Evolutionary conservation across 2,113 vertebrate genomes (phyloP).

Genomic region (Pao palembangensis): DNA sequence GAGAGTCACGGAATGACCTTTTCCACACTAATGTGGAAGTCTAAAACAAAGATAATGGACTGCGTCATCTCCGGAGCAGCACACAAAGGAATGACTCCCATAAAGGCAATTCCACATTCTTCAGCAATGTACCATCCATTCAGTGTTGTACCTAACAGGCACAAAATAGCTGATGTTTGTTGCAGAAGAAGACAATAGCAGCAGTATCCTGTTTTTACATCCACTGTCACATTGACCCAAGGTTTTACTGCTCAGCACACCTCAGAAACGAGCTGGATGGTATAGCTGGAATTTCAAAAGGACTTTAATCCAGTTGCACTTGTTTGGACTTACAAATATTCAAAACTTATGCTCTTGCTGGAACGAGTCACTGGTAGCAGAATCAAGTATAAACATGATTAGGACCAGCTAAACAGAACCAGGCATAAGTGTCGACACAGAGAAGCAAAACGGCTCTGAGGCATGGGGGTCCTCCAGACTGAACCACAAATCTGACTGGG

Average conservation of each 20-base stretch:
- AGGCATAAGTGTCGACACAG: not conserved
- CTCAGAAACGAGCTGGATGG: slow-evolving; percentile 6
- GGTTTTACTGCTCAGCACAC: slow-evolving; percentile 6
- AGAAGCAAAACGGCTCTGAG: no score
- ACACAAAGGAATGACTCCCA: slow-evolving; percentile 48
- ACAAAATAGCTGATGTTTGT: slow-evolving; percentile 47
- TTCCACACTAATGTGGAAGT: slow-evolving; percentile 46
- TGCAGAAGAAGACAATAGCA: slow-evolving; percentile 53
- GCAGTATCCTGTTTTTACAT: slow-evolving; percentile 59
- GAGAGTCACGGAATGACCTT: slow-evolving; percentile 37
- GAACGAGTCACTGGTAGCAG: no score
- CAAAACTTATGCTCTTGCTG: no score
- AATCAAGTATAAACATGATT: not conserved
- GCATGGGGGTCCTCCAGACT: no score
- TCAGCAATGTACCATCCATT: slow-evolving; percentile 37
- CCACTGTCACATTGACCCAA: slow-evolving; percentile 26
- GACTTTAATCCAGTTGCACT: no score
- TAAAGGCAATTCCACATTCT: slow-evolving; percentile 29
- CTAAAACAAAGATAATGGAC: slow-evolving; percentile 49
- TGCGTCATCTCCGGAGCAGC: slow-evolving; percentile 42
- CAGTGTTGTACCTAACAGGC: slow-evolving; percentile 34
- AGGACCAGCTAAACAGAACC: not conserved
- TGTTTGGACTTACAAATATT: no score
- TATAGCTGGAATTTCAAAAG: not conserved
- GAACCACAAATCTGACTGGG: slow-evolving; percentile 23